Base-by-base conservation (phyloP, 2,113 vertebrate species). In the Hippolais icterina region DNA sequence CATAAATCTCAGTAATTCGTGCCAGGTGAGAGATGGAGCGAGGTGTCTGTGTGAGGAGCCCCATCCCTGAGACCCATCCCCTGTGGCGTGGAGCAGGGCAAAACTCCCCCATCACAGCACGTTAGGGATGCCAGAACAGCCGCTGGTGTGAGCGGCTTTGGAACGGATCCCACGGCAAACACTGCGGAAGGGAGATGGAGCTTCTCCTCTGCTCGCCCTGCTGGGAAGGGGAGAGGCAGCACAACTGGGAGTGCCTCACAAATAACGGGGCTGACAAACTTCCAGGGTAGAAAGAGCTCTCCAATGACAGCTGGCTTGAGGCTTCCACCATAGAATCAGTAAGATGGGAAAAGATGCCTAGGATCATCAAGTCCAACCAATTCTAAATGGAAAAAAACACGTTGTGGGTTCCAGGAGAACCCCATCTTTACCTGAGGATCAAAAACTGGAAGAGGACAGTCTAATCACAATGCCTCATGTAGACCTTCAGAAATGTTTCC, bases 111-210 rank as follows among this genome's bases (percentile, higher is more conserved):
- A 92, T 93, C 94, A 87, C 90, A 87, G 90, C 0, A 33, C 90
- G 86, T 90, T 77, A 94, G 75, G 96, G 90, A 93, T 81, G 39
- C 95, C 94, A 41, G 50, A 84, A 94, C 90, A 84, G 84, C 59
- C 41, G 64, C 95, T 90, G 97, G 80, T 59, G 92, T 35, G 93
- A 90, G 80, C 29, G 35, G 95, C 97, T 89, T 57, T 80, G 95
- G 94, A 96, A 97, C 85, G 42, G 24, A 86, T 80, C 70, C n/a
- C 85, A 60, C 39, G 86, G 66, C 84, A 95, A 96, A 97, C 95
- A 94, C 47, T 8, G 49, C 61, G 69, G 56, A 37, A 89, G 91
- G 93, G 96, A 95, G 93, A 95, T 31, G 94, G 93, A 91, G 93
- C 94, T 80, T 86, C 9, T 33, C 91, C 84, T 78, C 71, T 4